Percentiles rank a stretch among this genome's conserved stretches.
These are phyloP conservation scores for Spodoptera littoralis DNA, from an alignment of 2,888 invertebrate genomes.

Conservation along the genomic window DNA sequence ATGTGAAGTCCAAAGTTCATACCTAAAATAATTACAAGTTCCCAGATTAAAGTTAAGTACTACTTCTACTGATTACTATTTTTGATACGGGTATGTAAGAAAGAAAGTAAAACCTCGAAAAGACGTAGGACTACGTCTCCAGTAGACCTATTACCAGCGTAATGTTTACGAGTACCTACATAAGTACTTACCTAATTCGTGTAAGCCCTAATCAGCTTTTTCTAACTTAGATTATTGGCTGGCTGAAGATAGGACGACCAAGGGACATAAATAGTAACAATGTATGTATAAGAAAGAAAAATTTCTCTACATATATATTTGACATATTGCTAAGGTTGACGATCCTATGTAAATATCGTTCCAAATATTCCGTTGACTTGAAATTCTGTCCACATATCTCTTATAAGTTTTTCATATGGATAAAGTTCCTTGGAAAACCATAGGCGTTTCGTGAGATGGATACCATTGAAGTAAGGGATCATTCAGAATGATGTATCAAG, in stretches of 20 bases:
- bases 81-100: too few relatives aligned
- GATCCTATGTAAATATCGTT: constrained; percentile 54
- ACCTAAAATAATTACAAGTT: too few relatives aligned
- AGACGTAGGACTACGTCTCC: too few relatives aligned
- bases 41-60: too few relatives aligned
- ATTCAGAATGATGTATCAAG: constrained; percentile 23
- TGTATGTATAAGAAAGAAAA: constrained; percentile 51
- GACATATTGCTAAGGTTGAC: constrained; percentile 53
- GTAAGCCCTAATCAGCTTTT: too few relatives aligned
- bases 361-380: constrained; percentile 43
- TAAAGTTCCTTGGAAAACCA: constrained; percentile 40
- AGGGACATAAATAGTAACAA: constrained; percentile 41
- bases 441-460: constrained; percentile 42
- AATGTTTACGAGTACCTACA: too few relatives aligned
- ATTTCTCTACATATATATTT: constrained; percentile 45
- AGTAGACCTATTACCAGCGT: too few relatives aligned
- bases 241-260: constrained; percentile 7
- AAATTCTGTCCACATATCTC: constrained; percentile 47
- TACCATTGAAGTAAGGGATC: constrained; percentile 28
- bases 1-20: too few relatives aligned
- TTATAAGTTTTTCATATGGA: constrained; percentile 46
- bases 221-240: constrained; percentile 5
- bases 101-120: too few relatives aligned
- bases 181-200: too few relatives aligned
- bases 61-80: too few relatives aligned